Evolutionary conservation across 2,113 vertebrate species (phyloP), one percentile per base, ranked within the genome.

Genomic region (Glareola pratincola): DNA sequence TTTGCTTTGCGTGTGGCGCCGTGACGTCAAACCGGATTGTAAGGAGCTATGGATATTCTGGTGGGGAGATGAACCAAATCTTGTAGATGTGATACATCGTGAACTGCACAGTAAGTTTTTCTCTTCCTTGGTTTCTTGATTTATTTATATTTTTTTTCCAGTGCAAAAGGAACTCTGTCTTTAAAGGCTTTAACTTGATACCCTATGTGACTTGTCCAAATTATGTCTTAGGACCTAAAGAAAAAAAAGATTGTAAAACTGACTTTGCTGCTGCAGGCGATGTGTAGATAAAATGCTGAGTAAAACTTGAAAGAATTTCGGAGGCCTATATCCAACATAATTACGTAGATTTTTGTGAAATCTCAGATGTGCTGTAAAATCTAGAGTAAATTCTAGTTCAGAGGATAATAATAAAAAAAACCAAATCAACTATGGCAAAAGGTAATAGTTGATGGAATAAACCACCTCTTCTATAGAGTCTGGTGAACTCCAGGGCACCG

Each of bases 1-100:
- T 96, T 98, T 99, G 98, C 98, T 99, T 39, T 99, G 99, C 37
- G 99, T 99, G 48, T 99, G 99, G 99, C 98, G 99, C 37, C 99
- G 99, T 9, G 99, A 99, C 32, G 98, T 99, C 98, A 99, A 98
- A 95, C 99, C 99, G 9, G 98, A 98, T 91, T 98, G 98, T 95
- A 99, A 99, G 98, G 99, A 99, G 76, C 98, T 99, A 43, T 99
- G 99, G 99, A 99, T 99, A 98, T 99, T 99, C 98, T 99, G 99
- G 99, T 99, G 99, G 99, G 99, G 99, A 21, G 99, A 99, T 1
- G 99, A 99, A 79, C 99, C 99, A 75, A 99, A 99, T 95, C 98
- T 99, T 32, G 98, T 98, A 8, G 98, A 99, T 72, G 98, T 99
- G 96, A 99, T 99, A 96, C 99, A 99, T 98, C 99, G 98, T 1